Percentiles rank a stretch among this genome's conserved stretches.
These are phyloP conservation scores for Nomada lathburiana DNA, from an alignment of 2,888 invertebrate species.

Conservation along the genomic window DNA sequence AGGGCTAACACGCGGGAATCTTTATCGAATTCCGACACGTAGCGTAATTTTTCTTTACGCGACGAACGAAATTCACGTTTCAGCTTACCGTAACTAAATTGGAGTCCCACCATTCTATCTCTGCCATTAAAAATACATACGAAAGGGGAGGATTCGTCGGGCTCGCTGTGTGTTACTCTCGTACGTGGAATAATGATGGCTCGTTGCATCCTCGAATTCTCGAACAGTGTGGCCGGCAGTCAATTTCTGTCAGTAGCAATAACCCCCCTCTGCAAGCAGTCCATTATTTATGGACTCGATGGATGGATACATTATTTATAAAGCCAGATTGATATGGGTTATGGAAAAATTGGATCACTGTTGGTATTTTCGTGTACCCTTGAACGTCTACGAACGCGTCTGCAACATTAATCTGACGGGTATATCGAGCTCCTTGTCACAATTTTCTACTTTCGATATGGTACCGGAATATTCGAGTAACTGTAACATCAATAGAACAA, in stretches of 20 bases:
- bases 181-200: conserved; percentile 47
- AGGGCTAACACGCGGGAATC: too few species aligned
- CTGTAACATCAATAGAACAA: not conserved
- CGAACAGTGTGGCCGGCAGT: conserved; percentile 19
- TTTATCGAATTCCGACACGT: not conserved
- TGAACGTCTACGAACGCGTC: conserved; percentile 15
- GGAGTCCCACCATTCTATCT: not conserved
- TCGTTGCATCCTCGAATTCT: conserved; percentile 41
- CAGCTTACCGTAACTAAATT: conserved; percentile 26
- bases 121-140: conserved; percentile 39
- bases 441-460: not conserved
- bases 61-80: conserved; percentile 16
- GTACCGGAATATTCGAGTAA: not conserved
- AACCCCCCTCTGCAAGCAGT: conserved; percentile 29
- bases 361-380: conserved; percentile 37
- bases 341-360: conserved; percentile 36
- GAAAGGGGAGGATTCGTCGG: conserved; percentile 5
- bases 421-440: not conserved
- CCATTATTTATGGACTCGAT: conserved; percentile 64
- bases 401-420: conserved; percentile 19
- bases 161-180: conserved; percentile 15
- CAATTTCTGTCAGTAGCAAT: conserved; percentile 46
- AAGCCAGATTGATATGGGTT: conserved; percentile 49
- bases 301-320: conserved; percentile 61
- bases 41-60: not conserved